Percentiles rank a stretch among this genome's conserved stretches.
These are phyloP conservation scores for Nipponacmea schrenckii DNA, from an alignment of 2,888 invertebrate species.

Conservation along the genomic window DNA sequence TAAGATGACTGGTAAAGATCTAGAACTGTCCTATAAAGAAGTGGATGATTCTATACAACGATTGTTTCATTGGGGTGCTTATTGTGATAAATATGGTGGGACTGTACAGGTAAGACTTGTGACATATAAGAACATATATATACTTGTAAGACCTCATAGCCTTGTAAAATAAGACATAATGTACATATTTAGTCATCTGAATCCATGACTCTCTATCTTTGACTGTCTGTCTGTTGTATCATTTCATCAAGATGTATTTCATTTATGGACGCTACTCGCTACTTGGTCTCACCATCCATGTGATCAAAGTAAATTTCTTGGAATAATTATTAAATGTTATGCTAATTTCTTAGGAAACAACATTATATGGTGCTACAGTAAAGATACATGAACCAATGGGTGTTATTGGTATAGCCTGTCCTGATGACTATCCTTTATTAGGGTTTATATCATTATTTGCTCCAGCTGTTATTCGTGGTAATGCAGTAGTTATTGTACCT, in stretches of 20 bases:
- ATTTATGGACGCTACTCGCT: too few species aligned
- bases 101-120: slow-evolving; percentile 63
- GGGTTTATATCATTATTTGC: slow-evolving; percentile 68
- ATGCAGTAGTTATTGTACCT: slow-evolving; percentile 67
- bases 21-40: slow-evolving; percentile 52
- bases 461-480: slow-evolving; percentile 68
- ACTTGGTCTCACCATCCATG: too few species aligned
- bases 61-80: slow-evolving; percentile 69
- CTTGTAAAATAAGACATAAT: too few species aligned
- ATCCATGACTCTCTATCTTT: too few species aligned
- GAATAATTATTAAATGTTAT: too few species aligned
- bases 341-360: slow-evolving; percentile 64
- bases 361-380: slow-evolving; percentile 66
- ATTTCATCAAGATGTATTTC: too few species aligned
- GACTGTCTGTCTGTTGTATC: neutral
- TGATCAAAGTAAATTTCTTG: too few species aligned
- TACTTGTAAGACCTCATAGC: neutral
- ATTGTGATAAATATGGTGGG: slow-evolving; percentile 68
- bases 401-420: slow-evolving; percentile 69
- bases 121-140: too few species aligned
- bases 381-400: slow-evolving; percentile 69
- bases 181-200: too few species aligned
- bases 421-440: slow-evolving; percentile 66
- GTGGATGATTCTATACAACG: slow-evolving; percentile 64
- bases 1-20: slow-evolving; percentile 54